A percentile compares a stretch with the other conserved stretches of the same genome.
Evolutionary conservation across 2,888 invertebrate species (phyloP).

Genomic region (Melanargia galathea): DNA sequence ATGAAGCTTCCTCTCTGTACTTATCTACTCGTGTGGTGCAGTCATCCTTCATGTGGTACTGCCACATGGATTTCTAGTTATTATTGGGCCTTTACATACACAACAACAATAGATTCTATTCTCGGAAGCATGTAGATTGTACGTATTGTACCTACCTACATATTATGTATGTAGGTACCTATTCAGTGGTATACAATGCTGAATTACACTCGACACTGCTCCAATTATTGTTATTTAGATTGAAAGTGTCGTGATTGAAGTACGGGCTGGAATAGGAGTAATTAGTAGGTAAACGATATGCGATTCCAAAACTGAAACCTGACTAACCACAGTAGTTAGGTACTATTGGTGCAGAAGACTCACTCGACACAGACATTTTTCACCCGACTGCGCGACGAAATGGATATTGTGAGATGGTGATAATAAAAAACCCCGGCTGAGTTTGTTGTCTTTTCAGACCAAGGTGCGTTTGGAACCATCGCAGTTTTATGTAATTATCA

Average conservation of each 20-base stretch:
- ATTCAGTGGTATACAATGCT: slow-evolving; percentile 12
- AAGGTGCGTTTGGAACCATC: no score
- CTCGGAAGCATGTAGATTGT: slow-evolving; percentile 2
- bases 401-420: no score
- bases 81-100: neutral
- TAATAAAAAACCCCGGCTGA: no score
- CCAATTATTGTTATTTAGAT: slow-evolving; percentile 17
- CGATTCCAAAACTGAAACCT: no score
- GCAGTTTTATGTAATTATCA: no score
- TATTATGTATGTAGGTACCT: neutral
- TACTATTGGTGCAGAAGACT: no score
- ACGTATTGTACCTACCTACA: neutral
- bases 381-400: no score
- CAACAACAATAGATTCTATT: slow-evolving; percentile 13
- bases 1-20: neutral
- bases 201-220: slow-evolving; percentile 5
- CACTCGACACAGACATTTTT: no score
- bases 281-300: no score
- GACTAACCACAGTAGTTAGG: no score
- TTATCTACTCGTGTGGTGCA: neutral
- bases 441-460: no score
- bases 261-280: no score
- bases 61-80: neutral
- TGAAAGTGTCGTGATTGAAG: slow-evolving; percentile 15
- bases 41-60: neutral